A percentile compares a stretch with the other conserved stretches of the same genome.
Evolutionary conservation across 2,113 vertebrate genomes (phyloP).

Genomic region (Nesoenas mayeri): DNA sequence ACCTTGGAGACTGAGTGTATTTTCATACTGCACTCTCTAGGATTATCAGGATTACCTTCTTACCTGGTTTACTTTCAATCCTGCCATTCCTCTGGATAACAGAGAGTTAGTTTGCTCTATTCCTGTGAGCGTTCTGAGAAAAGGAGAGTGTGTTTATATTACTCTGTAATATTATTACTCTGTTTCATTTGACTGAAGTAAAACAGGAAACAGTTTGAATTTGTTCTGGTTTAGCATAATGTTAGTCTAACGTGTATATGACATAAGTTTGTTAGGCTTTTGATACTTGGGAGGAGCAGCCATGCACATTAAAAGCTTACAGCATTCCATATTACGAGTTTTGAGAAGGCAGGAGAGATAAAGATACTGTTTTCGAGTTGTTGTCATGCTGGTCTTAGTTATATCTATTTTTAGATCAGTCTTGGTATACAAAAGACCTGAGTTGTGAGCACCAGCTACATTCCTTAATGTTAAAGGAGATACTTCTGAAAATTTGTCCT

Average conservation of each 20-base stretch:
- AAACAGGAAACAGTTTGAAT: background rate
- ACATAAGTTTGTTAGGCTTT: background rate
- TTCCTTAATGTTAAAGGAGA: background rate
- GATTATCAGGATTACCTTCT: background rate
- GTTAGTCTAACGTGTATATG: background rate
- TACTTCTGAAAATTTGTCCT: background rate
- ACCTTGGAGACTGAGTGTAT: background rate
- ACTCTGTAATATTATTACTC: background rate
- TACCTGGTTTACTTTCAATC: background rate
- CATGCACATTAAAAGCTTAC: background rate
- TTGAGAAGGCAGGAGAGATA: background rate
- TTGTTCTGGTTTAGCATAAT: background rate
- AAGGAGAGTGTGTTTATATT: background rate
- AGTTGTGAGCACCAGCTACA: background rate
- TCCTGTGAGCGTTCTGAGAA: background rate
- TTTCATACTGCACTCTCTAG: background rate
- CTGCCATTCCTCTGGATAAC: background rate
- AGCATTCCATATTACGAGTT: background rate
- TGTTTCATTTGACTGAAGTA: background rate
- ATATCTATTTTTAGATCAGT: background rate
- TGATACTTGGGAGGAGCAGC: background rate
- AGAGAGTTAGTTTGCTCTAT: background rate
- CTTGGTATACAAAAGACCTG: background rate
- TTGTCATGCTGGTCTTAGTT: background rate
- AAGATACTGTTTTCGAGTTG: background rate